These are phyloP conservation scores for Lasioglossum lativentre DNA, from an alignment of 2,888 invertebrate species.

Conservation along the genomic window DNA sequence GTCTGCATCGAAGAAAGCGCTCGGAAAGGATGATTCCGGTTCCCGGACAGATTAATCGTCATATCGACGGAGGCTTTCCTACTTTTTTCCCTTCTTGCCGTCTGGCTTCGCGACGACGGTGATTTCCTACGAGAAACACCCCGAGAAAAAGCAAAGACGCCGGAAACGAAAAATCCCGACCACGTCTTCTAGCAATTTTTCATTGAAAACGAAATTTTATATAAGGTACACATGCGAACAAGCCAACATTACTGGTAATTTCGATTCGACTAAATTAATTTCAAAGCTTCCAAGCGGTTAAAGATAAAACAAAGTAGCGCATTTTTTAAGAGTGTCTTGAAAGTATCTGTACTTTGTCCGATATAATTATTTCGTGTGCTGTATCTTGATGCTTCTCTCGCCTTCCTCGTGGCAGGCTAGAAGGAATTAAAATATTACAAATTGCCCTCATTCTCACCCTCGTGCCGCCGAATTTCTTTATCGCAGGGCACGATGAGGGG, in stretches of 20 bases:
- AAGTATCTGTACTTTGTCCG: background rate
- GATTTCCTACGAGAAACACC: background rate
- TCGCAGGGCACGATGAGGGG: background rate
- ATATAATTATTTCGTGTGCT: background rate
- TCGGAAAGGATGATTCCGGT: slow-evolving; percentile 40
- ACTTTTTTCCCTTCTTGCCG: background rate
- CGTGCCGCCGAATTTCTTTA: slow-evolving; percentile 1
- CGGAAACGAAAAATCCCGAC: background rate
- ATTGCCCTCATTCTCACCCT: slow-evolving; percentile 29
- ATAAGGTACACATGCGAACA: no score
- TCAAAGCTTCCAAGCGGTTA: no score
- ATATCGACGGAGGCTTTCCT: slow-evolving; percentile 31
- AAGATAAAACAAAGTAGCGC: background rate
- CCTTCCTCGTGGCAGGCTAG: background rate
- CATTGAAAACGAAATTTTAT: no score
- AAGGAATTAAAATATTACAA: slow-evolving; percentile 11
- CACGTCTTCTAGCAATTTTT: background rate
- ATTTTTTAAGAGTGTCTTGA: background rate
- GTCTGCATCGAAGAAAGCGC: slow-evolving; percentile 46
- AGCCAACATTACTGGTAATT: background rate
- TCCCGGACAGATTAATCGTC: slow-evolving; percentile 48
- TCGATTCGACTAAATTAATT: background rate
- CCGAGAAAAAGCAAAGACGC: background rate
- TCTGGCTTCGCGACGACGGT: background rate
- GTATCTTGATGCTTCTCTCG: background rate